A percentile compares a stretch with the other conserved stretches of the same genome.
These are phyloP conservation scores for Podabrus alpinus DNA, from an alignment of 2,888 invertebrate genomes.

Conservation along the genomic window DNA sequence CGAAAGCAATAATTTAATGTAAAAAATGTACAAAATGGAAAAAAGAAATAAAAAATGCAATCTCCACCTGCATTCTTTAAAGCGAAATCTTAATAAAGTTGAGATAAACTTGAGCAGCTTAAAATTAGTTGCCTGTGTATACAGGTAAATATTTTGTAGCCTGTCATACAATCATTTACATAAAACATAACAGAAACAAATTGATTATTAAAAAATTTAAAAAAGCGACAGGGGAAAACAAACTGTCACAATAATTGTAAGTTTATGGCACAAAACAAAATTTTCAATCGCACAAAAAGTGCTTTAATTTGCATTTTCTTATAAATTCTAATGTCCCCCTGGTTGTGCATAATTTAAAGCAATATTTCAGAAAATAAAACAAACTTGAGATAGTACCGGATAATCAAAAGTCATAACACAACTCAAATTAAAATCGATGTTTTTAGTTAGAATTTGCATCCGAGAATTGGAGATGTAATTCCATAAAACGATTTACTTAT, in stretches of 20 bases:
- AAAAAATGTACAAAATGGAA: too few species aligned
- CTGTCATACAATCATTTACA: not conserved
- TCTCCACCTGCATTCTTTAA: not conserved
- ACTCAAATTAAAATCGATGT: constrained; percentile 41
- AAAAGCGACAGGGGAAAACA: not conserved
- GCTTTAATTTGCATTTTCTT: constrained; percentile 1
- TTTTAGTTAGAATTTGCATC: constrained; percentile 44
- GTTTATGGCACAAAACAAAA: not conserved
- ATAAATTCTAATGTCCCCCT: constrained; percentile 23
- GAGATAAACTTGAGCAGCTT: not conserved
- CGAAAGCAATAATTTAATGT: not conserved
- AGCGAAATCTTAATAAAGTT: not conserved
- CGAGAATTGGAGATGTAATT: constrained; percentile 39
- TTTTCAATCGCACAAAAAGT: not conserved
- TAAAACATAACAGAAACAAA: constrained; percentile 1
- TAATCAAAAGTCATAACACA: constrained; percentile 40
- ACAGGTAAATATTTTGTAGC: constrained; percentile 3
- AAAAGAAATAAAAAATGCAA: not conserved
- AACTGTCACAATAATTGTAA: not conserved
- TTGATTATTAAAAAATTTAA: constrained; percentile 1
- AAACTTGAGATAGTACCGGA: constrained; percentile 36
- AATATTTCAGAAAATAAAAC: constrained; percentile 29
- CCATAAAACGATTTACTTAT: constrained; percentile 47
- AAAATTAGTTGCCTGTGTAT: not conserved
- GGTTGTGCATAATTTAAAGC: constrained; percentile 8